Evolutionary conservation across 2,888 invertebrate species (phyloP), one percentile per base, ranked within the genome.

Genomic region (Bugulina stolonifera): DNA sequence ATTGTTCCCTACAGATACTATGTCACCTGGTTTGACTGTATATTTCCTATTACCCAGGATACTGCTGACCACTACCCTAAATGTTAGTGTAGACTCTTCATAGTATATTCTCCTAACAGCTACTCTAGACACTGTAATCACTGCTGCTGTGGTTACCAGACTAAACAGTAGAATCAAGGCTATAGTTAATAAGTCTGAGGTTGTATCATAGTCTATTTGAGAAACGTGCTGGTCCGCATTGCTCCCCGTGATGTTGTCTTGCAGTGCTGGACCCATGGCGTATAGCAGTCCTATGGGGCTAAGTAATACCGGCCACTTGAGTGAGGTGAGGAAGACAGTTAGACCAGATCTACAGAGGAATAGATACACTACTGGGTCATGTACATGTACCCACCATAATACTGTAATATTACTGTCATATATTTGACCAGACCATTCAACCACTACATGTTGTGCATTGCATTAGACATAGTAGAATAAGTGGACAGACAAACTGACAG

Each of bases 201-300:
- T 32, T 27, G 32, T 27, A 29, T 64, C 64, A 27, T 34, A 27
- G 32, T 64, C 64, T 32, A 64, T 64, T 64, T 64, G 64, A 25
- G 64, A 64, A 32, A 32, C 29, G 34, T 64, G 64, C 27, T 10
- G 64, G 27, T 22, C 27, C 25, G 25, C 64, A 10, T 43, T 18
- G 29, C 10, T 32, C 32, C 5, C 64, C 32, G 32, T n/a, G 32
- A 64, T 3, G 5, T 32, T 10, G 3, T 34, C 27, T 23, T 57
- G 25, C 32, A 64, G 22, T 29, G 64, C 27, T 2, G 18, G 29
- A 14, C 10, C 32, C 2, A 27, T 18, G 3, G 10, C 27, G 32
- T 64, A 64, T 10, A 32, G 5, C 3, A 29, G 5, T 10, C 43
- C 10, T 2, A 64, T 3, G 5, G 64, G 64, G 5, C 10, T 32